phyloP scores from a whole-genome alignment of 2,113 vertebrate species.

The Taurulus bubalis region DNA sequence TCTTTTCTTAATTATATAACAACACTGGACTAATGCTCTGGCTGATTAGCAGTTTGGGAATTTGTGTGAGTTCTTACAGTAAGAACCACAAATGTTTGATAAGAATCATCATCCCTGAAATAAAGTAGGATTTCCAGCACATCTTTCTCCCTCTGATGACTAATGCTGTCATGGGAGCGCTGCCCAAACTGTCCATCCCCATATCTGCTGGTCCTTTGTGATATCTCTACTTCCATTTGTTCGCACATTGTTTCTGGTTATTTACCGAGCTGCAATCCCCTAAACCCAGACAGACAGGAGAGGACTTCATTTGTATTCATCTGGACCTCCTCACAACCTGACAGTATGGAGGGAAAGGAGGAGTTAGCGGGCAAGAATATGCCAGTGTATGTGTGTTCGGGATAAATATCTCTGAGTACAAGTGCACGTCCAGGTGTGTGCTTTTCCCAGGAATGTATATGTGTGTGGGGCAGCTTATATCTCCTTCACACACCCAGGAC shows the following conservation, averaged over 20 bases:
- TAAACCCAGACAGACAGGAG: conserved; percentile 67
- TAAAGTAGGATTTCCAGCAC: conserved; percentile 31
- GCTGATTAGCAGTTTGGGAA: conserved; percentile 22
- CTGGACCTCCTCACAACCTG: conserved; percentile 46
- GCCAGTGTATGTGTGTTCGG: conserved; percentile 25
- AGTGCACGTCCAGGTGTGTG: conserved; percentile 33
- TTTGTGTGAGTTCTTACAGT: neutral
- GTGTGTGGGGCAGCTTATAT: conserved; percentile 32
- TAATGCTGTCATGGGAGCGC: conserved; percentile 46
- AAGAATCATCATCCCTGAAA: conserved; percentile 35
- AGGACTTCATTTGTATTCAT: conserved; percentile 76
- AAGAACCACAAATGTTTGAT: conserved; percentile 40
- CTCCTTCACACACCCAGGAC: conserved; percentile 32
- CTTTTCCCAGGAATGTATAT: conserved; percentile 25
- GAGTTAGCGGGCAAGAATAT: conserved; percentile 29
- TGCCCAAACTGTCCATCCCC: conserved; percentile 52
- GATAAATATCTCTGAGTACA: conserved; percentile 11
- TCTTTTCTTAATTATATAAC: conserved; percentile 2
- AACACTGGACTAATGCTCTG: neutral
- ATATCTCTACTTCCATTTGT: conserved; percentile 62
- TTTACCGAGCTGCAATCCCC: conserved; percentile 71
- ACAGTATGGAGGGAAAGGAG: conserved; percentile 42
- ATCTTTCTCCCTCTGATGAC: conserved; percentile 49
- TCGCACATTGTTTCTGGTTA: conserved; percentile 68
- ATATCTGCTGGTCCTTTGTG: conserved; percentile 39